Evolutionary conservation across 2,113 vertebrate genomes (phyloP), one percentile per base, ranked within the genome.

Genomic region (Pseudorhombus dupliciocellatus): DNA sequence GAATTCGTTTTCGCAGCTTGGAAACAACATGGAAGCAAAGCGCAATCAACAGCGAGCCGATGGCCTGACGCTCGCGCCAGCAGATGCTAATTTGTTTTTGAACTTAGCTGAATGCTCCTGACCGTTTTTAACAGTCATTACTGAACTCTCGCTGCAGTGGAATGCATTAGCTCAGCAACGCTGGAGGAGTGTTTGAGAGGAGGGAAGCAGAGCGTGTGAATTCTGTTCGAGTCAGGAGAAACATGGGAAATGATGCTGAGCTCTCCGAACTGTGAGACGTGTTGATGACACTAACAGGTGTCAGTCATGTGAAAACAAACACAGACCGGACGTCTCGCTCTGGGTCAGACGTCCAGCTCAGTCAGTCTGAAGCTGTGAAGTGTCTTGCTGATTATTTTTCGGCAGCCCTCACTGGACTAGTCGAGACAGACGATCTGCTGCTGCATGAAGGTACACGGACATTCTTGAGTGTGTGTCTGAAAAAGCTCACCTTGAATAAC

Each of bases 401-500:
- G n/a, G n/a, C n/a, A n/a, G n/a, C n/a, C n/a, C n/a, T n/a, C n/a
- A n/a, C n/a, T n/a, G n/a, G n/a, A n/a, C n/a, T n/a, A n/a, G n/a
- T n/a, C n/a, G n/a, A n/a, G n/a, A n/a, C n/a, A n/a, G n/a, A n/a
- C n/a, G n/a, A 37, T 11, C 34, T 37, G 10, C 34, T 37, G 34
- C 11, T 37, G 10, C 34, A 37, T 37, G 34, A 37, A 37, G 34
- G 31, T 14, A 44, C 15, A 15, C 40, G 42, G 42, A 46, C 14
- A 16, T 46, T 46, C 18, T 37, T 9, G 34, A 12, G 34, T 12
- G 10, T 3, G 12, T 37, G 11, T 12, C 34, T 37, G 34, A 37
- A 37, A 37, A 37, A 25, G 12, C 93, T 94, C 89, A 99, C 98
- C 98, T 95, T 99, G 98, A 84, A 99, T 99, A 74, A 99, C 97